Evolutionary conservation across 2,888 invertebrate genomes (phyloP).

Genomic region (Pomacea canaliculata): DNA sequence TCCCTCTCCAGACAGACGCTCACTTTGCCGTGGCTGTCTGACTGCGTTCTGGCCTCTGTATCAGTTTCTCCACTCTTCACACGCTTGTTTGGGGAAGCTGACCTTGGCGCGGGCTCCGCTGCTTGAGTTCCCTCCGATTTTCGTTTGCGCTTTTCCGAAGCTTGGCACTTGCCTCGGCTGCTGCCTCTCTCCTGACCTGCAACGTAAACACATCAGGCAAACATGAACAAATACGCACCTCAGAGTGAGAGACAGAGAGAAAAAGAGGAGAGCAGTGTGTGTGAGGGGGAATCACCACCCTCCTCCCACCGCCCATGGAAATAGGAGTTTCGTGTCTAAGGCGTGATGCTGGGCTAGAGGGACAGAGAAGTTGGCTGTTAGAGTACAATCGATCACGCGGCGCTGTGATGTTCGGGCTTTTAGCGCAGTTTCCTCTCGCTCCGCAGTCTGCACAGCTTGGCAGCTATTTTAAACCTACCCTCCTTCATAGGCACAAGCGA

Average conservation of each 20-base stretch:
- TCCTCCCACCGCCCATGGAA: background rate
- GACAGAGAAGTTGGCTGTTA: background rate
- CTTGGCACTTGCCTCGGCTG: conserved; percentile 22
- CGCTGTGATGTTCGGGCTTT: too few relatives aligned
- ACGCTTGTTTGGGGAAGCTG: conserved; percentile 20
- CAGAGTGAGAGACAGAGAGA: background rate
- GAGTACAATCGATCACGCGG: too few relatives aligned
- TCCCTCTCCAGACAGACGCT: conserved; percentile 3
- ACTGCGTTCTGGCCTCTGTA: background rate
- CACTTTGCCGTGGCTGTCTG: background rate
- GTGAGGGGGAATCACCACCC: too few relatives aligned
- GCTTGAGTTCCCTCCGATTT: conserved; percentile 9
- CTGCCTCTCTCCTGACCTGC: conserved; percentile 18
- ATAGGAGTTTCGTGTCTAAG: background rate
- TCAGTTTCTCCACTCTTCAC: conserved; percentile 9
- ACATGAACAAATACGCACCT: background rate
- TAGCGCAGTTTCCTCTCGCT: too few relatives aligned
- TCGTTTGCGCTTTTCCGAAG: conserved; percentile 19
- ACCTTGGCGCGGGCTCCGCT: conserved; percentile 15
- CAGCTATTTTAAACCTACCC: too few relatives aligned
- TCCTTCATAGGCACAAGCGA: too few relatives aligned
- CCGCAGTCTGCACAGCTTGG: too few relatives aligned
- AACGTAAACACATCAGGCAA: conserved; percentile 5
- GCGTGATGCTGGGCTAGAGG: background rate
- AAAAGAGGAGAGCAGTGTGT: too few relatives aligned